Evolutionary conservation across 2,797 vertebrate species (phyloP), one percentile per base, ranked within the genome.

Genomic region (Myotis vivesi): DNA sequence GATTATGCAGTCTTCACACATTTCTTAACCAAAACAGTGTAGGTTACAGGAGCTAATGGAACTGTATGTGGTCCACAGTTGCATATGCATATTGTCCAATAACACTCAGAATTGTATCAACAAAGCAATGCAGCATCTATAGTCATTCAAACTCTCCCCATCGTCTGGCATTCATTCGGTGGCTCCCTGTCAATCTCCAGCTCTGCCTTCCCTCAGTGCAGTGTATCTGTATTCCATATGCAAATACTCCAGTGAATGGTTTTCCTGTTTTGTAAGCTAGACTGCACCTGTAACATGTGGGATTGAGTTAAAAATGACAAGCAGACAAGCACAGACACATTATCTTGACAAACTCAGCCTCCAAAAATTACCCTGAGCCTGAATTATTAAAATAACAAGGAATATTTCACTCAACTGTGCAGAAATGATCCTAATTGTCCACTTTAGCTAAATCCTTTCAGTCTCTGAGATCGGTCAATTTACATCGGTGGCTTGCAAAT

Each of bases 301-400:
- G 98, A 99, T 98, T 98, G 98, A 99, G 99, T 99, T 99, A 99
- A 98, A 99, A 99, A 99, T 99, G 99, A 99, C 99, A 99, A 98
- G 98, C 97, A 98, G 99, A 99, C 99, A 99, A 99, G 99, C 98
- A 98, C 98, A 98, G 97, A 98, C 98, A 99, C 99, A 99, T 99
- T 99, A 99, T 99, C 99, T 99, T 99, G 99, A 99, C 99, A 99
- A 99, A 99, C 98, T 98, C 98, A 98, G 98, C 98, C 98, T 99
- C 98, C 97, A 98, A 99, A 99, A 99, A 99, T 99, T 99, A 99
- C 98, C 98, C 97, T 98, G 98, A 98, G 98, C 98, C 99, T 99
- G 99, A 99, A 99, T 99, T 99, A 99, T 99, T 99, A 99, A 99
- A 99, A 99, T 99, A 99, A 99, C 99, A 99, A 99, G 99, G 99